A percentile compares a stretch with the other conserved stretches of the same genome.
phyloP scores from a whole-genome alignment of 2,797 vertebrate genomes.

The Poliocrania exsul region DNA sequence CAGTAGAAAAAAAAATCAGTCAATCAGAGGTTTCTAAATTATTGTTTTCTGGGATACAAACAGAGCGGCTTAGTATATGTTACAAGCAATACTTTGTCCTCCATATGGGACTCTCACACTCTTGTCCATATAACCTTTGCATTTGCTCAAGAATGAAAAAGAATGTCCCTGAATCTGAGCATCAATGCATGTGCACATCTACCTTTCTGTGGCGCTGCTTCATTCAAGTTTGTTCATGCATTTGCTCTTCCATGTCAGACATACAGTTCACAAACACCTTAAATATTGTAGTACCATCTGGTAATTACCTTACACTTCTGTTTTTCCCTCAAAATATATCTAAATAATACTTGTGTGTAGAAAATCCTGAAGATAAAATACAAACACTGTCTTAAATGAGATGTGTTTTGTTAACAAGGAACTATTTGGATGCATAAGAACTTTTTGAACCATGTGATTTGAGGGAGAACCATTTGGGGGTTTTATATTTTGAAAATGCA shows the following conservation, averaged over 20 bases:
- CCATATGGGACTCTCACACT: rapidly evolving
- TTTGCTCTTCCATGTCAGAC: not conserved
- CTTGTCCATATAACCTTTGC: not conserved
- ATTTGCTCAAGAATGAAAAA: not conserved
- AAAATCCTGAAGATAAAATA: not conserved
- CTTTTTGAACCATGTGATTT: not conserved
- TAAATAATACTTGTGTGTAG: not conserved
- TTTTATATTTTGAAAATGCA: not conserved
- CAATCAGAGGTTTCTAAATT: not conserved
- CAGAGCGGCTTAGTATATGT: not conserved
- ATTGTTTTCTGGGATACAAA: not conserved
- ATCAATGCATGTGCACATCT: not conserved
- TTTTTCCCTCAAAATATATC: not conserved
- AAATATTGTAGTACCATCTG: not conserved
- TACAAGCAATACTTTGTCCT: not conserved
- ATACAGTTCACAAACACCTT: not conserved
- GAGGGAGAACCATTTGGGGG: not conserved
- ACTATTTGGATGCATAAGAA: not conserved
- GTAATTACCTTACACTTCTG: not conserved
- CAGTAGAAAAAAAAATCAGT: conserved; percentile 12
- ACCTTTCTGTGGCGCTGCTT: not conserved
- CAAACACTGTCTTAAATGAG: not conserved
- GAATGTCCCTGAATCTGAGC: not conserved
- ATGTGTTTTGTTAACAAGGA: not conserved
- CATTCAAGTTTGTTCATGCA: not conserved